phyloP scores from a whole-genome alignment of 2,113 vertebrate genomes.

The Gadus macrocephalus region DNA sequence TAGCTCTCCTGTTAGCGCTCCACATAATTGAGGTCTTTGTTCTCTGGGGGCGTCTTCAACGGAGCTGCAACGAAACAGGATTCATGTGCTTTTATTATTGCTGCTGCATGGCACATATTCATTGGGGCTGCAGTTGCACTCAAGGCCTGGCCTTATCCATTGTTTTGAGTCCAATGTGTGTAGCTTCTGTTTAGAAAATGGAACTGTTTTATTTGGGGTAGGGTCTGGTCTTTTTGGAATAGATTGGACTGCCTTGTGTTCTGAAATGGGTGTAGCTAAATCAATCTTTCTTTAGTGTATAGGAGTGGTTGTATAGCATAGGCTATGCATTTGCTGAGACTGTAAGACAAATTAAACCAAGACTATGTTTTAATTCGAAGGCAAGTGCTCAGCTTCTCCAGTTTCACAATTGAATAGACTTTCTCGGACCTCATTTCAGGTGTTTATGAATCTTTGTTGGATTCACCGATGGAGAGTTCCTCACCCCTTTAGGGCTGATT shows the following conservation, averaged over 20 bases:
- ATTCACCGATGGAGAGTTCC: too few relatives aligned
- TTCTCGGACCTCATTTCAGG: too few relatives aligned
- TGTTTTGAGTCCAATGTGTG: slow-evolving; percentile 32
- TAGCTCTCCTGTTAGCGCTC: slow-evolving; percentile 55
- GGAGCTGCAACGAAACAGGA: slow-evolving; percentile 28
- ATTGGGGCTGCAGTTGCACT: slow-evolving; percentile 18
- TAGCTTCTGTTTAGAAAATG: not conserved
- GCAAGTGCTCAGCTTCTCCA: too few relatives aligned
- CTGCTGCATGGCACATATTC: slow-evolving; percentile 42
- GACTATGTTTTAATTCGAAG: not conserved
- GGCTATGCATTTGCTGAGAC: not conserved
- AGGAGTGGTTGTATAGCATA: not conserved
- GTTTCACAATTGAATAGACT: too few relatives aligned
- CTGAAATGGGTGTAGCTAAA: too few relatives aligned
- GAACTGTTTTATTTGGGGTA: slow-evolving; percentile 10
- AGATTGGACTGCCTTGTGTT: not conserved
- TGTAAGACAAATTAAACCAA: not conserved
- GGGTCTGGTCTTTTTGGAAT: slow-evolving; percentile 18
- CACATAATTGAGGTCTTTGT: slow-evolving; percentile 70
- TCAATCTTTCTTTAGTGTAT: not conserved
- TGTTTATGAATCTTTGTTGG: too few relatives aligned
- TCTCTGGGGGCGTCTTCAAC: slow-evolving; percentile 43
- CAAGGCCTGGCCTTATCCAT: slow-evolving; percentile 35
- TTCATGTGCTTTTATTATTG: slow-evolving; percentile 27
- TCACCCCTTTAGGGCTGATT: too few relatives aligned